Conservation (phyloP, 2,888 invertebrate genomes). For the Perithous albicinctus region DNA sequence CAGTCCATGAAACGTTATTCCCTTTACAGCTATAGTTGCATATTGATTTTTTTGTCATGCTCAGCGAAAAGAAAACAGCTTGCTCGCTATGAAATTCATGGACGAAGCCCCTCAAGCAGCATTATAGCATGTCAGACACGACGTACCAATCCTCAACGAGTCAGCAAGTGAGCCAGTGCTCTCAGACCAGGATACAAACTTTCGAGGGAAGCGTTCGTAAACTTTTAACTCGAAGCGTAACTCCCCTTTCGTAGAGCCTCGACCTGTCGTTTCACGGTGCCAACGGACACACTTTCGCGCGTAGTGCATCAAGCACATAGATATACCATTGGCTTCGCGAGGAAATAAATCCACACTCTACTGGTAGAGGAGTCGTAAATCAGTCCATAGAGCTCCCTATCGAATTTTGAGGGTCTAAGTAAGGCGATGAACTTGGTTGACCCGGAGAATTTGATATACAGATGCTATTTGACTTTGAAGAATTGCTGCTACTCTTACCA, state of each 20-base stretch:
- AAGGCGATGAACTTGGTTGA: slow-evolving; percentile 16
- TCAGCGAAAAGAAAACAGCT: neutral
- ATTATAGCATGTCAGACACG: slow-evolving; percentile 25
- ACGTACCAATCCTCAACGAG: slow-evolving; percentile 47
- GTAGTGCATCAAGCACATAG: neutral
- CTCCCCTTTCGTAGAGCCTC: slow-evolving; percentile 18
- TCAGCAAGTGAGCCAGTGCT: slow-evolving; percentile 29
- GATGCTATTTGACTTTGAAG: neutral
- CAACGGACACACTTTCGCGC: slow-evolving; percentile 23
- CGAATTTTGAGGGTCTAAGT: slow-evolving; percentile 27
- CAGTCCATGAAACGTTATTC: neutral
- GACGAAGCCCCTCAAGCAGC: neutral
- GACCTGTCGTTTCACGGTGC: slow-evolving; percentile 11
- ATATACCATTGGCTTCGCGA: slow-evolving; percentile 9
- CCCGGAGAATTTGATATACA: slow-evolving; percentile 17
- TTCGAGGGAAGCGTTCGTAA: slow-evolving; percentile 35
- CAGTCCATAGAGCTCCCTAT: slow-evolving; percentile 35
- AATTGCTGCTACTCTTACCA: neutral
- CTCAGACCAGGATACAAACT: slow-evolving; percentile 37
- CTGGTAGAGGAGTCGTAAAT: slow-evolving; percentile 39
- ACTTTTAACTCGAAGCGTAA: slow-evolving; percentile 43
- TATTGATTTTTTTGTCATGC: neutral
- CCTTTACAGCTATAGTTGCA: neutral
- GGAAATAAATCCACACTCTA: slow-evolving; percentile 39
- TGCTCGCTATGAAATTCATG: neutral